A percentile compares a stretch with the other conserved stretches of the same genome.
Evolutionary conservation across 2,113 vertebrate species (phyloP).

Genomic region (Bagarius yarrelli): DNA sequence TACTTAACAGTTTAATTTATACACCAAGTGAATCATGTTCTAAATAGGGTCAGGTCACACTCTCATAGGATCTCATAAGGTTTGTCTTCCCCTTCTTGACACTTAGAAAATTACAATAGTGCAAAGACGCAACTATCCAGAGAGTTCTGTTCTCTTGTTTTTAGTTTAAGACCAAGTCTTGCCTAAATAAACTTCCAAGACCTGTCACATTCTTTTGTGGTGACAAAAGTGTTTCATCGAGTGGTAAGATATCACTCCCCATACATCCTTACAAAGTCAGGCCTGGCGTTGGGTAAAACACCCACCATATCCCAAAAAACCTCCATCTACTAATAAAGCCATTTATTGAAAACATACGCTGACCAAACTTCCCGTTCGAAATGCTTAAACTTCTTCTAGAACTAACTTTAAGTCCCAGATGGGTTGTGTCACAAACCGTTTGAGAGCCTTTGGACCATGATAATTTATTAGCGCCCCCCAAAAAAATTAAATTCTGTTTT

Average conservation of each 20-base stretch:
- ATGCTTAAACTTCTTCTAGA: slow-evolving; percentile 7
- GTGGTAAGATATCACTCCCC: slow-evolving; percentile 35
- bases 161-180: background rate
- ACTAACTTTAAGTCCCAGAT: slow-evolving; percentile 40
- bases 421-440: slow-evolving; percentile 30
- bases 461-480: slow-evolving; percentile 16
- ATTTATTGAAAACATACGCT: slow-evolving; percentile 46
- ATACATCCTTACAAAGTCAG: slow-evolving; percentile 26
- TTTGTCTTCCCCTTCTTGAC: slow-evolving; percentile 20
- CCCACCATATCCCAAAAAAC: slow-evolving; percentile 17
- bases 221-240: slow-evolving; percentile 53
- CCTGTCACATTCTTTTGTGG: slow-evolving; percentile 42
- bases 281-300: slow-evolving; percentile 27
- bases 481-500: no score
- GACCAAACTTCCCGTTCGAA: slow-evolving; percentile 3
- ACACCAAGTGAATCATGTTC: slow-evolving; percentile 10
- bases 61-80: slow-evolving; percentile 16
- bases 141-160: slow-evolving; percentile 26
- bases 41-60: slow-evolving; percentile 15
- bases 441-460: slow-evolving; percentile 38
- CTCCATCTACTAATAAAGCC: slow-evolving; percentile 41
- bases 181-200: slow-evolving; percentile 39
- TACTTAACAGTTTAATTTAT: background rate
- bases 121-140: slow-evolving; percentile 9
- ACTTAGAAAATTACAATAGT: slow-evolving; percentile 23